A percentile compares a stretch with the other conserved stretches of the same genome.
Conservation (phyloP, 2,888 invertebrate species). For the Periphyllus acericola region DNA sequence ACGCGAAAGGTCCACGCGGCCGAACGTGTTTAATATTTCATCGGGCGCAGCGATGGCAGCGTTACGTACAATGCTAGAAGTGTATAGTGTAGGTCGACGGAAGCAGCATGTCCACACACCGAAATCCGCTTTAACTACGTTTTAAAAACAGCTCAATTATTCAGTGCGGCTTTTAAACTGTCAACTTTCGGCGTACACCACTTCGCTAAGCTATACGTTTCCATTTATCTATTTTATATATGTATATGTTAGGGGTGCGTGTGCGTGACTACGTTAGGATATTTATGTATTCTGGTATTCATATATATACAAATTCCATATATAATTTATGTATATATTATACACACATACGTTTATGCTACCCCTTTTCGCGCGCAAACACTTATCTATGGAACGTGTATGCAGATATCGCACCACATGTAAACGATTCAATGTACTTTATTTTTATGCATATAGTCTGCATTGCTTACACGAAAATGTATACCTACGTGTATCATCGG, state of each 20-base stretch:
- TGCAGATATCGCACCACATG: neutral
- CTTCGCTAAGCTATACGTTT: neutral
- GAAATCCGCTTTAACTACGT: slow-evolving; percentile 47
- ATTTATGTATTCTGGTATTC: neutral
- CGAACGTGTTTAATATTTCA: slow-evolving; percentile 43
- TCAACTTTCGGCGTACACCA: slow-evolving; percentile 64
- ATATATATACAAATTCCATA: neutral
- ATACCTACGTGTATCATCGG: neutral
- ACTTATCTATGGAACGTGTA: neutral
- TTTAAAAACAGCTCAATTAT: slow-evolving; percentile 64
- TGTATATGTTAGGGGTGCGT: neutral
- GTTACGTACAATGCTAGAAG: neutral
- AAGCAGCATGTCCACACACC: slow-evolving; percentile 13
- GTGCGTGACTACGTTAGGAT: too few species aligned
- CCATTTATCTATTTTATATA: neutral
- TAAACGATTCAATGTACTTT: neutral
- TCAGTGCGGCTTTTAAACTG: slow-evolving; percentile 65
- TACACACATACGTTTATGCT: neutral
- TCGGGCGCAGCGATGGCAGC: neutral
- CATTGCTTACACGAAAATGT: neutral
- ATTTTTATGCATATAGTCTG: neutral
- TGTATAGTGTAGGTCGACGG: neutral
- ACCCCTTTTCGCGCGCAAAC: neutral
- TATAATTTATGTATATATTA: neutral
- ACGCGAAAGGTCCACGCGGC: neutral